These are phyloP conservation scores for Macropis europaea DNA, from an alignment of 2,888 invertebrate species.

Conservation along the genomic window DNA sequence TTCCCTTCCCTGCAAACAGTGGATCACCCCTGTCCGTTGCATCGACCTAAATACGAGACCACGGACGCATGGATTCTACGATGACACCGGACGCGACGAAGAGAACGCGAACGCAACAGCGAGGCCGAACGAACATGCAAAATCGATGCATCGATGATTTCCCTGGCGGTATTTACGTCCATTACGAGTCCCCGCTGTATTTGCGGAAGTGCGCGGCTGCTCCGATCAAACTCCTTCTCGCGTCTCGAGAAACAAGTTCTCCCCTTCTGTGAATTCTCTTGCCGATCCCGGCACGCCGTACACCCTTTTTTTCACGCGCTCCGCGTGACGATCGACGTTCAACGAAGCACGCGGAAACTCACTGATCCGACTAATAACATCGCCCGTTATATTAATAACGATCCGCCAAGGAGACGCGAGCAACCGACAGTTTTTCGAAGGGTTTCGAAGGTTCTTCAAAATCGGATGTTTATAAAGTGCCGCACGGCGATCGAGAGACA, in stretches of 20 bases:
- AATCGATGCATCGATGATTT: neutral
- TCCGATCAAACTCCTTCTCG: constrained; percentile 23
- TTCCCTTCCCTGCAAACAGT: too few relatives aligned
- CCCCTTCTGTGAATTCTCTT: neutral
- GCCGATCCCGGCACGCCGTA: neutral
- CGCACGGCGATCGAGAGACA: too few relatives aligned
- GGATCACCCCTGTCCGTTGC: too few relatives aligned
- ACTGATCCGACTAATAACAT: constrained; percentile 31
- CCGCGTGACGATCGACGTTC: neutral
- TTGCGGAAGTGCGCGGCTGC: constrained; percentile 1
- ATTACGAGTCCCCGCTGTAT: neutral
- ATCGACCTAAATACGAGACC: too few relatives aligned
- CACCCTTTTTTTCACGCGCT: constrained; percentile 5
- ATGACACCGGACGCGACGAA: too few relatives aligned
- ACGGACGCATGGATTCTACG: too few relatives aligned
- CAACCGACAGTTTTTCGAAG: too few relatives aligned
- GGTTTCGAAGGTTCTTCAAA: too few relatives aligned
- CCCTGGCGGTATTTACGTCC: neutral
- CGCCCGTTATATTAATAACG: constrained; percentile 32
- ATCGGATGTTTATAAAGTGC: too few relatives aligned
- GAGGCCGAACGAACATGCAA: neutral
- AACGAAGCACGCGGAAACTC: constrained; percentile 24
- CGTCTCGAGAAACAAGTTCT: neutral
- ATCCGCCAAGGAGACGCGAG: neutral
- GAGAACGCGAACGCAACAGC: neutral